Base-by-base conservation (phyloP, 2,888 invertebrate species). In the Heliconius erato region DNA sequence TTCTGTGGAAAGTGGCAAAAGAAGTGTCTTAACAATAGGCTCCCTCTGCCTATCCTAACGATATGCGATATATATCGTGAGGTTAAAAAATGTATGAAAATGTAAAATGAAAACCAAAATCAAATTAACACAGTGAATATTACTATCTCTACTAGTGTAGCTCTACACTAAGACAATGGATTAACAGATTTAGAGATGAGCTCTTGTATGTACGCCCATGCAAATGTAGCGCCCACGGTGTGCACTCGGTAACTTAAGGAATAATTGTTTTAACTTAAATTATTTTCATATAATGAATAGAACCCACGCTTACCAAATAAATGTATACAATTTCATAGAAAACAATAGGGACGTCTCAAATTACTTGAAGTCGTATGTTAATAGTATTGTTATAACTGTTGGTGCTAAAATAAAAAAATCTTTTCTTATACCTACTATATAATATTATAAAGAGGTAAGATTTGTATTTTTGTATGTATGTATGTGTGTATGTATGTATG, bases 211-310 rank as follows among this genome's bases (percentile, higher is more conserved):
- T 76, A 76, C 86, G 69, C 86, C 85, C 82, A 85, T 84, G 79
- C 65, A 79, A 80, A 68, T 74, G 72, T 78, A 74, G 80, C 83
- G 79, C 82, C 82, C 82, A 83, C 82, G 83, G 81, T 69, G 77
- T 68, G 79, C 83, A 80, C 79, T 81, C 54, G 79, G 82, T 80
- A 79, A 82, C 82, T 79, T 67, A 79, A 74, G 68, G 67, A 83
- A 82, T 85, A 80, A 83, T 85, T 82, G 82, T 83, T 82, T 79
- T 79, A 82, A 79, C 79, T 83, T 80, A 11, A 16, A 83, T 85
- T 82, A 83, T 72, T 81, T 85, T 69, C 23, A 49, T 68, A 67
- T 80, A 85, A 80, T 82, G 82, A 80, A 72, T 77, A 35, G 59
- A 80, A 44, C 84, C 84, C 82, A 85, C 85, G 81, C 80, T n/a